Evolutionary conservation across 92 coral and sea anemone genomes (phyloP), one percentile per base, ranked within the genome.

Genomic region (Zoanthus sansibaricus): DNA sequence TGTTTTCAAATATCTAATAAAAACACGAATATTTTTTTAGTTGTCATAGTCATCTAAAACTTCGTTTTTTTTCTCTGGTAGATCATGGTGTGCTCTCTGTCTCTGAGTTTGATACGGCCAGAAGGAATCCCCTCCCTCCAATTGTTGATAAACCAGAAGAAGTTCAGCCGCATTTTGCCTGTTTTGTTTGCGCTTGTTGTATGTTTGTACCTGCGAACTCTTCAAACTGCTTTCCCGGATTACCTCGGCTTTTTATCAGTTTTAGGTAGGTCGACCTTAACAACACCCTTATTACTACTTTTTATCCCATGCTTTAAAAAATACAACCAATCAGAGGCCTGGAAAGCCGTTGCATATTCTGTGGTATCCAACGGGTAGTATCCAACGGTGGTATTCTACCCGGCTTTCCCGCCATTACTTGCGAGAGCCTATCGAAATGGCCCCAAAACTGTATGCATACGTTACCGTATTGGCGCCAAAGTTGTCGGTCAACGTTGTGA

Each of bases 151-250:
- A 79, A 73, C 47, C 93, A 78, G 21, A 11, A 89, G 72, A 86
- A 86, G 77, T 88, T 91, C 71, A 54, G 83, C 30, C 91, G 92
- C 56, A 52, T 86, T n/a, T 78, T 94, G 10, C 95, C 93, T 3
- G 92, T 86, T 16, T 76, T 89, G 66, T 66, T 87, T 1, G 93
- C 89, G 49, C 67, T 92, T 52, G 86, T 86, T 12, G 32, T 92
- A 25, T 90, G 89, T 71, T 69, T 94, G 92, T 94, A 90, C 80
- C 32, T 70, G 47, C 85, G 98, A 3, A 92, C 98, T 16, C 88
- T 94, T 49, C 62, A 64, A 25, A 86, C 89, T n/a, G 94, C 95
- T 18, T 75, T 87, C 21, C 98, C 98, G 16, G 8, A 76, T 11
- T 77, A 74, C 10, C 7, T 52, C 2, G 79, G 92, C 14, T 58